These are phyloP conservation scores for Axea sp. DNA, from an alignment of 2,888 invertebrate genomes.

Conservation along the genomic window DNA sequence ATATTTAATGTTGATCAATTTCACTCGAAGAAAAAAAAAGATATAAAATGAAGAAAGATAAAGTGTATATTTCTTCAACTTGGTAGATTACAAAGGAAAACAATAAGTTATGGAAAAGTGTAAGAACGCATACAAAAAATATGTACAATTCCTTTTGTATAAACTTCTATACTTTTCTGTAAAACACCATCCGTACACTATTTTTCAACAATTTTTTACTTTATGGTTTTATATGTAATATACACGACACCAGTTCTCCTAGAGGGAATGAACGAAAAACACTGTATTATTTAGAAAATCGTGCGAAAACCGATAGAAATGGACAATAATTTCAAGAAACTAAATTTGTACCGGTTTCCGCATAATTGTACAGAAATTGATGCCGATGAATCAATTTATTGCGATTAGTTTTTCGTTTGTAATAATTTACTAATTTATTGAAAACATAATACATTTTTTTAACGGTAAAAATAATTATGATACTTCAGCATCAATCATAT, in stretches of 20 bases:
- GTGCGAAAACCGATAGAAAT: conserved; percentile 48
- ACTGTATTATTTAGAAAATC: conserved; percentile 37
- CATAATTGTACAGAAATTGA: conserved; percentile 27
- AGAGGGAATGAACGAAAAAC: conserved; percentile 29
- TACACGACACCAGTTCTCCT: conserved; percentile 40
- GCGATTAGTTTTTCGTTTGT: no score
- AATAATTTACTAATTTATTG: neutral
- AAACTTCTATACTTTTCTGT: conserved; percentile 49
- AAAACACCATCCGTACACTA: conserved; percentile 36
- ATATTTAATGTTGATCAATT: conserved; percentile 17
- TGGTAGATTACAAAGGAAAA: conserved; percentile 14
- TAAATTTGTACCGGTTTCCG: conserved; percentile 52
- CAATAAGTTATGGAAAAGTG: conserved; percentile 25
- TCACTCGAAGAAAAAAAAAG: conserved; percentile 12
- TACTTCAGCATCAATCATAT: no score
- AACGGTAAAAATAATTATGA: no score
- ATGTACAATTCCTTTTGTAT: conserved; percentile 40
- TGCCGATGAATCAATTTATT: conserved; percentile 4
- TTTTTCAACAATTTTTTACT: conserved; percentile 56
- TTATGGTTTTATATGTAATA: conserved; percentile 56
- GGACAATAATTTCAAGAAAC: conserved; percentile 46
- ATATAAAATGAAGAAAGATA: neutral
- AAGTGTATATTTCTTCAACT: conserved; percentile 27
- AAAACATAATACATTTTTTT: no score
- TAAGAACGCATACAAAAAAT: conserved; percentile 38